Percentiles rank a stretch among this genome's conserved stretches.
Conservation (phyloP, 1,140 invertebrate species). For the Dendrolimus punctatus region DNA sequence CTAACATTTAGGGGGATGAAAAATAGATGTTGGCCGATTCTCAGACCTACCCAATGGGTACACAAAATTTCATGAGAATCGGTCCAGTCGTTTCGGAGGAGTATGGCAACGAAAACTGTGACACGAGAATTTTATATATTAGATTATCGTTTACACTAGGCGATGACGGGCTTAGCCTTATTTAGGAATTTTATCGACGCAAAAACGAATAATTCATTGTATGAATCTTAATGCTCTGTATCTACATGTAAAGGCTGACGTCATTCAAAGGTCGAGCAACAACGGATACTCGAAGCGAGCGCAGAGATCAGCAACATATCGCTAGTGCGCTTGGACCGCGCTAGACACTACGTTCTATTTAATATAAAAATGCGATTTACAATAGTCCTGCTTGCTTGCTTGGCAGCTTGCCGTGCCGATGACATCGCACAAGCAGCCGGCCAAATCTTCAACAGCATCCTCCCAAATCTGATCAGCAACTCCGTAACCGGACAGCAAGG, state of each 20-base stretch:
- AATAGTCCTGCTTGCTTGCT: slow-evolving; percentile 33
- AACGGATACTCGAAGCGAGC: slow-evolving; percentile 35
- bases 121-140: too few species aligned
- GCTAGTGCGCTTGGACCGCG: slow-evolving; percentile 52
- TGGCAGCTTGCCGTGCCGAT: slow-evolving; percentile 35
- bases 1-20: too few species aligned
- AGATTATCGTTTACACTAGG: too few species aligned
- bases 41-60: too few species aligned
- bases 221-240: slow-evolving; percentile 54
- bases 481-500: slow-evolving; percentile 44
- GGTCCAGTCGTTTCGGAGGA: too few species aligned
- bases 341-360: slow-evolving; percentile 35
- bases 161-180: not conserved
- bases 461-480: slow-evolving; percentile 54
- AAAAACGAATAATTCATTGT: slow-evolving; percentile 51
- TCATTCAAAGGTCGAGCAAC: slow-evolving; percentile 57
- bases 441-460: slow-evolving; percentile 59
- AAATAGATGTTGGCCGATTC: too few species aligned
- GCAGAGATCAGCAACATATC: slow-evolving; percentile 29
- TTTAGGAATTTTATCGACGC: slow-evolving; percentile 12
- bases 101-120: too few species aligned
- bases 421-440: slow-evolving; percentile 55
- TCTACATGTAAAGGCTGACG: slow-evolving; percentile 43
- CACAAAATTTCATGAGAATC: too few species aligned
- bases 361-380: slow-evolving; percentile 39